Percentiles rank a stretch among this genome's conserved stretches.
phyloP scores from a whole-genome alignment of 2,113 vertebrate species.

The Chaetodon trifascialis region DNA sequence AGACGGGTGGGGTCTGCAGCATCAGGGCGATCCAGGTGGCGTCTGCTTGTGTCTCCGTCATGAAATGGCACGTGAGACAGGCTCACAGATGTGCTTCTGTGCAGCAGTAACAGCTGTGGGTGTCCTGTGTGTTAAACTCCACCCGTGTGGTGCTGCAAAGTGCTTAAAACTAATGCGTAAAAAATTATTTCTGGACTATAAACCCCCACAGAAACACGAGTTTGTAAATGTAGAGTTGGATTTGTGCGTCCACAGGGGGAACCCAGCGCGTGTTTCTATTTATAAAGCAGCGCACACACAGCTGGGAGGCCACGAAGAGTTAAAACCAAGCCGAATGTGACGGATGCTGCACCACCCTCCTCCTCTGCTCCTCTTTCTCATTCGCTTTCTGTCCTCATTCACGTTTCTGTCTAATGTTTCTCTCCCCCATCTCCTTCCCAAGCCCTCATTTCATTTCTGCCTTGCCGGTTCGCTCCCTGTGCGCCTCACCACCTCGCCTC shows the following conservation, averaged over 20 bases:
- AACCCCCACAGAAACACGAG: background rate
- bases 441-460: background rate
- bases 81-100: background rate
- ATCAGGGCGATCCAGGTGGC: fast-evolving
- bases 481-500: background rate
- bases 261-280: constrained; percentile 23
- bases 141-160: background rate
- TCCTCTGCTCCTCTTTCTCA: background rate
- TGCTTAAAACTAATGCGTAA: background rate
- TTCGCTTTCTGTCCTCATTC: background rate
- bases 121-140: background rate
- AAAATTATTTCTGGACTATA: background rate
- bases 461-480: background rate
- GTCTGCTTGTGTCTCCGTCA: background rate
- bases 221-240: background rate
- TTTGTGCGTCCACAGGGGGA: constrained; percentile 25
- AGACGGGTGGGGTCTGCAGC: constrained; percentile 25
- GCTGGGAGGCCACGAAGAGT: constrained; percentile 12
- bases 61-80: background rate
- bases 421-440: background rate
- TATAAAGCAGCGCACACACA: constrained; percentile 19
- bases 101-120: background rate
- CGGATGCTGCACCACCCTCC: constrained; percentile 5
- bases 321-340: constrained; percentile 17
- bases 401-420: background rate